Evolutionary conservation across 30 jellyfish, hydroid and myxozoan species (phyloP).

Genomic region (Nemopilema nomurai): DNA sequence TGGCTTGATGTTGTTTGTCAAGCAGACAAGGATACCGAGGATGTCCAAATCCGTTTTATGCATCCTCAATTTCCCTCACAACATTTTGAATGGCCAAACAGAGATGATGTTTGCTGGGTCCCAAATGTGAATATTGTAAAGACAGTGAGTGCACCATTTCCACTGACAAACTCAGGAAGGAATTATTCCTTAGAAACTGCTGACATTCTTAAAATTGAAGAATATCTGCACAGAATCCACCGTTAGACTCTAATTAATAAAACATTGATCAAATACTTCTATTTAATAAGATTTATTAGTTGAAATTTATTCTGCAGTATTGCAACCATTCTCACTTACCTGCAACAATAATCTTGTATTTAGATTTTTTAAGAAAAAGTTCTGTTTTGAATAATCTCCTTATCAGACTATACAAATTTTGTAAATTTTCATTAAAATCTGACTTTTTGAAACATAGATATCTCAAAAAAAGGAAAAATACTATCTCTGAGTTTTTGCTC

Average conservation of each 20-base stretch:
- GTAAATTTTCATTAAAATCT: background rate
- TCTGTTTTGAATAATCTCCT: background rate
- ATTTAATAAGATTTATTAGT: background rate
- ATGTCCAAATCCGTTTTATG: background rate
- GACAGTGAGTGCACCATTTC: background rate
- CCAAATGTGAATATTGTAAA: background rate
- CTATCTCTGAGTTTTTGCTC: background rate
- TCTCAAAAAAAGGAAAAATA: background rate
- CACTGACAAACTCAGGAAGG: background rate
- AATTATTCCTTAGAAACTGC: background rate
- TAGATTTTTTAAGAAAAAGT: background rate
- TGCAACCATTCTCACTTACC: background rate
- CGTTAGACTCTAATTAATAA: background rate
- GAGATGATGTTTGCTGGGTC: constrained; percentile 23
- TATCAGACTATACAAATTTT: background rate
- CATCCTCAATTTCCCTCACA: constrained; percentile 8
- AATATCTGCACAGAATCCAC: background rate
- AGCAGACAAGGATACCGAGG: background rate
- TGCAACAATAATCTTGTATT: background rate
- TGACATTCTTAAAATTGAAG: background rate
- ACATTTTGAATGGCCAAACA: constrained; percentile 1
- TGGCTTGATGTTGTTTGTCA: constrained; percentile 3
- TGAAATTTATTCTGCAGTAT: background rate
- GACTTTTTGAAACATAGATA: background rate
- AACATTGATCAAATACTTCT: background rate